Base-by-base conservation (phyloP, 1,140 invertebrate species). In the Zaprionus gabonicus region DNA sequence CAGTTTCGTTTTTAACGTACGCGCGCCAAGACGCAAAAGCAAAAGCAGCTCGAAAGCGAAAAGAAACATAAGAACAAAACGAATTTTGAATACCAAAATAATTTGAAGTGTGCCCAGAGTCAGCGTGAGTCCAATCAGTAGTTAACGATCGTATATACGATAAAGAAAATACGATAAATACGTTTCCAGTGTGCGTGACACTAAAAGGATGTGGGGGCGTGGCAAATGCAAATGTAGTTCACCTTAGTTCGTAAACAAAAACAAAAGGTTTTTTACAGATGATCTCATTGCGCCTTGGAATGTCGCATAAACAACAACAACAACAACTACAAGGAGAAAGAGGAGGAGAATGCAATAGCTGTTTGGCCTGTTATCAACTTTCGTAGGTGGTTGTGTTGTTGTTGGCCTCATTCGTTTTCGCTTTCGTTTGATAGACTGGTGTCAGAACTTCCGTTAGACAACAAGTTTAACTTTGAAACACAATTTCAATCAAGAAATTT, bases 1-100 rank as follows among this genome's bases (percentile, higher is more conserved):
- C 74, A 85, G 82, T 85, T 82, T 86, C 80, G 71, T 83, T 79
- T 77, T 55, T 57, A 90, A 88, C 91, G 80, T 90, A 74, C 80
- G 82, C 91, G 91, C 82, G 87, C 73, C 78, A 83, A 90, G 69
- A 80, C 91, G 78, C 58, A 78, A 38, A 58, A 73, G 17, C 36
- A 58, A 67, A 59, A 60, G 71, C n/a, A 36, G 38, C 41, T 51
- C 59, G 41, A 44, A 57, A 66, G 56, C 20, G n/a, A 57, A 60
- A 58, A 56, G 23, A 56, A 41, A 66, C 51, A 69, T 38, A 69
- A 25, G 46, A 17, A 77, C n/a, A 51, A 63, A 31, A 38, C 44
- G 44, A 62, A 53, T 73, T 60, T 41, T 55, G 13, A 75, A 69
- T 69, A 75, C 34, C 65, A 69, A 67, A 65, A 71, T 57, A 65